A percentile compares a stretch with the other conserved stretches of the same genome.
Conservation (phyloP, 2,797 vertebrate species). For the Gorsachius magnificus region DNA sequence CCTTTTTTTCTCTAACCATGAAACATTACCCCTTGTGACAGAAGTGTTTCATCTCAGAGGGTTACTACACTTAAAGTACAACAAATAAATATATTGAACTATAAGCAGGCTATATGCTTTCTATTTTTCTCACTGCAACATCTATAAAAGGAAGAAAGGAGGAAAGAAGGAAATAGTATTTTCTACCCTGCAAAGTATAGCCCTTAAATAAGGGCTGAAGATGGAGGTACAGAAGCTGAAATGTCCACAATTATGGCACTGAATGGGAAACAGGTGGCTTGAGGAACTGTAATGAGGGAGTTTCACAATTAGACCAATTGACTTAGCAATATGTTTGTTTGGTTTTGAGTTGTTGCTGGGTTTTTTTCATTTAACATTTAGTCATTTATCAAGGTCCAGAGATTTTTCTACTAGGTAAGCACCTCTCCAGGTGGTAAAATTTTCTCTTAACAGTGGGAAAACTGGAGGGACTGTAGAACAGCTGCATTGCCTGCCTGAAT, state of each 20-base stretch:
- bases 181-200: neutral
- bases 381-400: neutral
- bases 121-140: neutral
- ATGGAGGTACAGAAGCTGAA: neutral
- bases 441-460: neutral
- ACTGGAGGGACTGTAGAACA: neutral
- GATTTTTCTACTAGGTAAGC: neutral
- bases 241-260: neutral
- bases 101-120: neutral
- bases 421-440: neutral
- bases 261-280: neutral
- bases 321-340: neutral
- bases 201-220: neutral
- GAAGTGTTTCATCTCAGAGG: constrained; percentile 12
- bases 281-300: neutral
- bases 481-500: constrained; percentile 16
- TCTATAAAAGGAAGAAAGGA: neutral
- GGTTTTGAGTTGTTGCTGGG: neutral
- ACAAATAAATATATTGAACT: neutral
- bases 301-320: neutral
- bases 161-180: neutral
- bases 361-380: neutral
- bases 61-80: constrained; percentile 2
- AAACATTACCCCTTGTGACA: neutral
- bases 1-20: constrained; percentile 5